Conservation (phyloP, 2,113 vertebrate species). For the Labeo catla region DNA sequence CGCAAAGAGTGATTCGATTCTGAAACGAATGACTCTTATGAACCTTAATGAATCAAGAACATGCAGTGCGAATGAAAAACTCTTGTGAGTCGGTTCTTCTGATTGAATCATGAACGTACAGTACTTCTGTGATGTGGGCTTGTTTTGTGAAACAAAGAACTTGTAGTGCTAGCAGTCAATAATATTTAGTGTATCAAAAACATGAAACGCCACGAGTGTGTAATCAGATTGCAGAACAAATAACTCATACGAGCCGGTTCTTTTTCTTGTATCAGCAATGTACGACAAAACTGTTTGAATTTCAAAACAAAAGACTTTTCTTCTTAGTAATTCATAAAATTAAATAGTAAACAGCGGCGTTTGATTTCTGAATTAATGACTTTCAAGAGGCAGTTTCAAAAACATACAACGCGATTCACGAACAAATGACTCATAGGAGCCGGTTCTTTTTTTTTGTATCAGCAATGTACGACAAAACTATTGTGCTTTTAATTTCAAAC, state of each 20-base stretch:
- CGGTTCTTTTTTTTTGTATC: background rate
- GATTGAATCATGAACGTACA: too few relatives aligned
- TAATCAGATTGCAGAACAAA: background rate
- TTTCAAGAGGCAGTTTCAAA: background rate
- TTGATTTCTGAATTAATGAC: too few relatives aligned
- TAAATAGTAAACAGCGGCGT: background rate
- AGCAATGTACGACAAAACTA: background rate
- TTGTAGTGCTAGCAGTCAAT: background rate
- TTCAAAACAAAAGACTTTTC: background rate
- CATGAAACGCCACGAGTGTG: background rate
- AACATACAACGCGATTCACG: background rate
- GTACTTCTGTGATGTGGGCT: too few relatives aligned
- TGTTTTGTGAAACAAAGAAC: too few relatives aligned
- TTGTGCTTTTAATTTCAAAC: background rate
- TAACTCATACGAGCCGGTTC: background rate
- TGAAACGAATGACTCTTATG: background rate
- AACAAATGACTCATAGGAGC: background rate
- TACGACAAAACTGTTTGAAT: background rate
- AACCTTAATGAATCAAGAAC: background rate
- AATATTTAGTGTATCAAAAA: background rate
- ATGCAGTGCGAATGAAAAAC: background rate
- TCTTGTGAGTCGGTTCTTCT: too few relatives aligned
- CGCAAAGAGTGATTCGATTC: background rate
- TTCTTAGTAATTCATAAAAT: background rate
- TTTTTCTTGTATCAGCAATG: background rate